Conservation (phyloP, 1,140 invertebrate genomes). For the Drosophila saltans region DNA sequence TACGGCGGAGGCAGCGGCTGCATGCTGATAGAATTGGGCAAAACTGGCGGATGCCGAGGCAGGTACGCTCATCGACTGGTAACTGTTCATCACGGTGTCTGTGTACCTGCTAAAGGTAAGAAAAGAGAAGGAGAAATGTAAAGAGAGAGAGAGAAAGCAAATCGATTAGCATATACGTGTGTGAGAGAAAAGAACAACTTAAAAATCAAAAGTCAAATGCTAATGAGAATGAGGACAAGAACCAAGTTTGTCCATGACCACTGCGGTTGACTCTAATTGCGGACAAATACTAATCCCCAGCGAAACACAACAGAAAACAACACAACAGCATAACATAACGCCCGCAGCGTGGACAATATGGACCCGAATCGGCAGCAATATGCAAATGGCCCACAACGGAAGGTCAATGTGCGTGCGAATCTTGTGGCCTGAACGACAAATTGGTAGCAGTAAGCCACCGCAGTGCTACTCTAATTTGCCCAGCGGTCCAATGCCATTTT, state of each 20-base stretch:
- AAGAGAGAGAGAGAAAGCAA: constrained; percentile 17
- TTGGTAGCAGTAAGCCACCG: constrained; percentile 52
- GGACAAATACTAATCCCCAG: constrained; percentile 71
- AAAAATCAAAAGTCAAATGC: constrained; percentile 51
- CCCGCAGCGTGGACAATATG: constrained; percentile 46
- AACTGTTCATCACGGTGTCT: constrained; percentile 83
- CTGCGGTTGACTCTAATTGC: constrained; percentile 66
- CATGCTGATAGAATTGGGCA: constrained; percentile 94
- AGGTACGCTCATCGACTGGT: constrained; percentile 83
- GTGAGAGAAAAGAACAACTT: background rate
- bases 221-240: constrained; percentile 60
- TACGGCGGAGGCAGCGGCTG: constrained; percentile 86
- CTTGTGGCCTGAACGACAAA: constrained; percentile 54
- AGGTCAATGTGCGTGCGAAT: constrained; percentile 82
- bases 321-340: constrained; percentile 51
- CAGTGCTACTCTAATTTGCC: constrained; percentile 65
- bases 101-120: constrained; percentile 72
- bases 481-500: constrained; percentile 24
- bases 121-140: background rate
- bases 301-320: background rate
- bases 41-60: constrained; percentile 84
- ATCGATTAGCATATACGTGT: constrained; percentile 45
- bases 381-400: constrained; percentile 73
- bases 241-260: constrained; percentile 13
- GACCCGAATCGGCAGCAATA: constrained; percentile 39